phyloP scores from a whole-genome alignment of 1,140 invertebrate genomes.

The Neodiprion virginianus region DNA sequence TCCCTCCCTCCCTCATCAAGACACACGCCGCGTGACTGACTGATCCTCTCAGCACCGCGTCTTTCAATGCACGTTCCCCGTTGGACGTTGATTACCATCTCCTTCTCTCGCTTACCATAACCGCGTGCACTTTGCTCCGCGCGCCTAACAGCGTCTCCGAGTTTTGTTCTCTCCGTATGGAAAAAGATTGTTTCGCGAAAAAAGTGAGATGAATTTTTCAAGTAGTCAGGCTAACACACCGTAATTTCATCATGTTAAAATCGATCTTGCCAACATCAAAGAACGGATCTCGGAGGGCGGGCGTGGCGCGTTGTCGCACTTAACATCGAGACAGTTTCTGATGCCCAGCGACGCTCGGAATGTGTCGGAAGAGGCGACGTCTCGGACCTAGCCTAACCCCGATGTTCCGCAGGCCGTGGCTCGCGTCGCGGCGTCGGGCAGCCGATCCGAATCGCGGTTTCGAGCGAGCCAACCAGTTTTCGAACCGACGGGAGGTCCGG shows the following conservation, averaged over 20 bases:
- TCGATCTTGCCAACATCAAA: no score
- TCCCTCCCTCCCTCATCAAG: not conserved
- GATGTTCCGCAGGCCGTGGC: not conserved
- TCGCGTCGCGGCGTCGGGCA: not conserved
- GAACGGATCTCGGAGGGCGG: no score
- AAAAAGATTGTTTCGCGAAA: no score
- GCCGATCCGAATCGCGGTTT: not conserved
- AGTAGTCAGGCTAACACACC: no score
- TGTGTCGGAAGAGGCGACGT: not conserved
- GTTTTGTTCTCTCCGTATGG: no score
- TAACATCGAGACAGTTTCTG: not conserved
- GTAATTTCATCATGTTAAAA: no score
- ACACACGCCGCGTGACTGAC: constrained; percentile 43
- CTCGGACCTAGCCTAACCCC: constrained; percentile 6
- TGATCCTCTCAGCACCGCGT: constrained; percentile 55
- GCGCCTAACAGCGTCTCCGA: not conserved
- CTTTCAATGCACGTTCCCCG: constrained; percentile 42
- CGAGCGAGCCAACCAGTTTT: not conserved
- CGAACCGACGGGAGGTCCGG: not conserved
- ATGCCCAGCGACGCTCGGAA: not conserved
- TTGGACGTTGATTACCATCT: constrained; percentile 44
- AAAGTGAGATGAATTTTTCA: no score
- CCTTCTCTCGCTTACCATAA: constrained; percentile 40
- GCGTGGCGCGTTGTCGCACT: no score
- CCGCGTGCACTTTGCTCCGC: constrained; percentile 36